phyloP scores from a whole-genome alignment of 2,888 invertebrate species.

The Ashinkailepas kermadecensis region DNA sequence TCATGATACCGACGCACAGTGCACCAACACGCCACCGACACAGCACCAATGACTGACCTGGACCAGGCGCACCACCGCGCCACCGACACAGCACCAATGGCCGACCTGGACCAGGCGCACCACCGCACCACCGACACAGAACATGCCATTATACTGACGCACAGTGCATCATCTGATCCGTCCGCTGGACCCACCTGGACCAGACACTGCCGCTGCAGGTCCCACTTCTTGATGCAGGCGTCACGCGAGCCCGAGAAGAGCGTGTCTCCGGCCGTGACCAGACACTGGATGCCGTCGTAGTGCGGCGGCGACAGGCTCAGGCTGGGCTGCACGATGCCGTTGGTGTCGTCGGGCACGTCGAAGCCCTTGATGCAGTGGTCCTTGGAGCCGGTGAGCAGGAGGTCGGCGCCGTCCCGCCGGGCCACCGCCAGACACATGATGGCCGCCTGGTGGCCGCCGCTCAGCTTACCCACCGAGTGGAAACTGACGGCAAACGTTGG shows the following conservation, averaged over 20 bases:
- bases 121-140: too few species aligned
- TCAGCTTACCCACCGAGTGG: slow-evolving; percentile 61
- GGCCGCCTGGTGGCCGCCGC: slow-evolving; percentile 71
- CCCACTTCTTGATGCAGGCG: slow-evolving; percentile 79
- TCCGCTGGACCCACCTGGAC: background rate
- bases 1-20: too few species aligned
- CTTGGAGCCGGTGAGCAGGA: slow-evolving; percentile 72
- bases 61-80: too few species aligned
- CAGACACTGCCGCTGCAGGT: slow-evolving; percentile 44
- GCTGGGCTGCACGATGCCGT: slow-evolving; percentile 51
- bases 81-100: too few species aligned
- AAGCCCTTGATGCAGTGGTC: slow-evolving; percentile 72
- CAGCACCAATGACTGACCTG: too few species aligned
- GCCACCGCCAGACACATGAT: slow-evolving; percentile 71
- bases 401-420: slow-evolving; percentile 49
- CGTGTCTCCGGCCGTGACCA: slow-evolving; percentile 57
- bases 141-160: too few species aligned
- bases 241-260: slow-evolving; percentile 79
- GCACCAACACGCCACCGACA: too few species aligned
- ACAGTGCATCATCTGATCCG: too few species aligned
- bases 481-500: slow-evolving; percentile 44
- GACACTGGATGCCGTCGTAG: slow-evolving; percentile 79
- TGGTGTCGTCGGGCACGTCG: slow-evolving; percentile 44
- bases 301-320: slow-evolving; percentile 72
- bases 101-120: too few species aligned